These are phyloP conservation scores for Periophthalmus magnuspinnatus DNA, from an alignment of 2,797 vertebrate species.

Conservation along the genomic window DNA sequence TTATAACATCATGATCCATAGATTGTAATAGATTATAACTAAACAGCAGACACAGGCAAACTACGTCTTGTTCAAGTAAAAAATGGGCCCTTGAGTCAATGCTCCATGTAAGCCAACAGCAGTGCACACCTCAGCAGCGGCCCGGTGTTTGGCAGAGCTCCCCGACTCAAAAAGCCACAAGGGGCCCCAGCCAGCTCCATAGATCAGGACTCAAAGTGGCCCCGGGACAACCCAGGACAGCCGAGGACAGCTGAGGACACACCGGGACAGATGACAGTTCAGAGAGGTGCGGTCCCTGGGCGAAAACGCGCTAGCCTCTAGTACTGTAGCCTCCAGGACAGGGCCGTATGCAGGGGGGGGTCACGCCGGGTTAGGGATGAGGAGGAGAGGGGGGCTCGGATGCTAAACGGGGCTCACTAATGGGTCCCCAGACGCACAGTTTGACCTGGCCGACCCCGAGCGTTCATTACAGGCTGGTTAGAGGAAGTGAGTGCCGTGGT, in stretches of 20 bases:
- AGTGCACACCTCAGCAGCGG: not conserved
- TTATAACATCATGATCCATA: too few species aligned
- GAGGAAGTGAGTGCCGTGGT: slow-evolving; percentile 21
- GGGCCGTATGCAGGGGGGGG: slow-evolving; percentile 34
- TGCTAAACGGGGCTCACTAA: slow-evolving; percentile 64
- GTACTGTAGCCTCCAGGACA: slow-evolving; percentile 55
- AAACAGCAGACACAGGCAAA: too few species aligned
- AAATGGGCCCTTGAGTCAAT: not conserved
- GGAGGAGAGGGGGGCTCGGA: slow-evolving; percentile 19
- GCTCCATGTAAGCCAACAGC: not conserved
- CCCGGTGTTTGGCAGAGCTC: slow-evolving; percentile 4
- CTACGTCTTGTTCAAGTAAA: too few species aligned
- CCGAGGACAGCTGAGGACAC: slow-evolving; percentile 30
- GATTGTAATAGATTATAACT: too few species aligned
- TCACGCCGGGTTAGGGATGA: slow-evolving; percentile 10
- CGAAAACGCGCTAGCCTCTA: slow-evolving; percentile 11
- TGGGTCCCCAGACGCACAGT: slow-evolving; percentile 71
- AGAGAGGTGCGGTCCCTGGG: slow-evolving; percentile 60
- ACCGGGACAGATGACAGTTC: slow-evolving; percentile 75
- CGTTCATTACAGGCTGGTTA: slow-evolving; percentile 75
- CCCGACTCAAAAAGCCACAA: slow-evolving; percentile 39
- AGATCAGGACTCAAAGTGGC: slow-evolving; percentile 72
- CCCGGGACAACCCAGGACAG: slow-evolving; percentile 39
- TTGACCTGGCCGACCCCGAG: slow-evolving; percentile 68
- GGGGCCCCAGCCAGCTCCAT: slow-evolving; percentile 41